phyloP scores from a whole-genome alignment of 2,797 vertebrate species.

The Bryconaethiops microstoma region DNA sequence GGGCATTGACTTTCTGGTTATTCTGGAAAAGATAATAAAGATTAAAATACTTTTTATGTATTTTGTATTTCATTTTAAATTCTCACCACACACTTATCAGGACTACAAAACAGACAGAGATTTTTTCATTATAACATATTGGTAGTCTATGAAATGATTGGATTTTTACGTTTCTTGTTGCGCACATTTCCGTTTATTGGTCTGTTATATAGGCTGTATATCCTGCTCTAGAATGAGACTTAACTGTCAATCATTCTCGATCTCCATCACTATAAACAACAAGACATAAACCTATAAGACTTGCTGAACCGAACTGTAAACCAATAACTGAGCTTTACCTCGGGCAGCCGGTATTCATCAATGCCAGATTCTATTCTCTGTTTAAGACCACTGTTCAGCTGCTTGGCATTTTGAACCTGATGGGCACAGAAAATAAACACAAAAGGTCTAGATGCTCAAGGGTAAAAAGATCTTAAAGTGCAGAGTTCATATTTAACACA shows the following conservation, averaged over 20 bases:
- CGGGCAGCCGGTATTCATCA: slow-evolving; percentile 89
- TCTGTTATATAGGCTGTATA: background rate
- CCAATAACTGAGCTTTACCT: slow-evolving; percentile 77
- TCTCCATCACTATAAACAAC: background rate
- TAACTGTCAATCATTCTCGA: too few species aligned
- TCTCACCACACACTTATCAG: background rate
- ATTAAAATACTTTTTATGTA: too few species aligned
- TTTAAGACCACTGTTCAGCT: slow-evolving; percentile 97
- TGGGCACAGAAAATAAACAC: background rate
- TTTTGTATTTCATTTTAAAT: too few species aligned
- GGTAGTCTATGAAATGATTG: too few species aligned
- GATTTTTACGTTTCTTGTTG: too few species aligned
- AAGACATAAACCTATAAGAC: background rate
- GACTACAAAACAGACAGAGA: background rate
- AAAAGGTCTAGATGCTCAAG: background rate
- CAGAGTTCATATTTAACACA: too few species aligned
- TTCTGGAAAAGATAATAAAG: slow-evolving; percentile 73
- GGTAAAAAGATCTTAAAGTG: background rate
- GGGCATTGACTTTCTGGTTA: slow-evolving; percentile 98
- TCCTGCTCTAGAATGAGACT: background rate
- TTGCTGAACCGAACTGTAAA: background rate
- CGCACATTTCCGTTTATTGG: too few species aligned
- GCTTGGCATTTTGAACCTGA: slow-evolving; percentile 98
- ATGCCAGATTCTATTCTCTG: slow-evolving; percentile 93
- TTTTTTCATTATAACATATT: too few species aligned